A percentile compares a stretch with the other conserved stretches of the same genome.
These are phyloP conservation scores for Penaeus japonicus DNA, from an alignment of 1,140 invertebrate species.

Conservation along the genomic window DNA sequence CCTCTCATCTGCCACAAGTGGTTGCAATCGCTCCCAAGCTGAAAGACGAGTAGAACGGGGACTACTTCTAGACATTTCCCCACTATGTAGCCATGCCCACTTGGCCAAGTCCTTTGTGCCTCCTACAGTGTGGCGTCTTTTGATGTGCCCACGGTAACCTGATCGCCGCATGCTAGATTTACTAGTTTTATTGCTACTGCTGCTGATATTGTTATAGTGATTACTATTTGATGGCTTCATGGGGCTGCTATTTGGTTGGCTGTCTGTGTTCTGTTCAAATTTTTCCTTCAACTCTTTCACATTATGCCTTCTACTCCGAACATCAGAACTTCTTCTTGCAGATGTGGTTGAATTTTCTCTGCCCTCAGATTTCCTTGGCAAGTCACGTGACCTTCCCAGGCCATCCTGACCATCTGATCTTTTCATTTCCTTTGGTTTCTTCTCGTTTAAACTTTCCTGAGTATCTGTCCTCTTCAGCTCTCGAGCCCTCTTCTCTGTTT, in stretches of 20 bases:
- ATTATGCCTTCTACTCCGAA: slow-evolving; percentile 54
- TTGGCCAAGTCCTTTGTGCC: slow-evolving; percentile 86
- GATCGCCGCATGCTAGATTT: slow-evolving; percentile 29
- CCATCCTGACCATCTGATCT: slow-evolving; percentile 28
- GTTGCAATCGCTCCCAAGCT: slow-evolving; percentile 66
- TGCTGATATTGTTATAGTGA: slow-evolving; percentile 40
- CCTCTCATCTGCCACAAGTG: slow-evolving; percentile 58
- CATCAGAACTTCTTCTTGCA: slow-evolving; percentile 38
- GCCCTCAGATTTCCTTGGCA: slow-evolving; percentile 29
- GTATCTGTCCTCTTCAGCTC: slow-evolving; percentile 60
- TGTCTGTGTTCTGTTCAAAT: slow-evolving; percentile 51
- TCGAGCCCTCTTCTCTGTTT: slow-evolving; percentile 73
- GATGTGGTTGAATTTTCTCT: slow-evolving; percentile 18
- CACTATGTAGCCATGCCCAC: slow-evolving; percentile 65
- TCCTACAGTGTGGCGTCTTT: slow-evolving; percentile 89
- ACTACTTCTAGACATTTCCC: slow-evolving; percentile 65
- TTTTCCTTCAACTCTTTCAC: slow-evolving; percentile 58
- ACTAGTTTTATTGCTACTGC: slow-evolving; percentile 37
- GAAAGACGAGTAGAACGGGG: slow-evolving; percentile 64
- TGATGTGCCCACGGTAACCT: slow-evolving; percentile 65
- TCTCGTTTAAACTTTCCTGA: slow-evolving; percentile 49
- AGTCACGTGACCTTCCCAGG: slow-evolving; percentile 21
- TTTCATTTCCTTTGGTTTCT: slow-evolving; percentile 55
- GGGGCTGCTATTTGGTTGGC: not conserved
- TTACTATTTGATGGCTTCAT: slow-evolving; percentile 33